A percentile compares a stretch with the other conserved stretches of the same genome.
These are phyloP conservation scores for Lithodes maja DNA, from an alignment of 2,888 invertebrate genomes.

Conservation along the genomic window DNA sequence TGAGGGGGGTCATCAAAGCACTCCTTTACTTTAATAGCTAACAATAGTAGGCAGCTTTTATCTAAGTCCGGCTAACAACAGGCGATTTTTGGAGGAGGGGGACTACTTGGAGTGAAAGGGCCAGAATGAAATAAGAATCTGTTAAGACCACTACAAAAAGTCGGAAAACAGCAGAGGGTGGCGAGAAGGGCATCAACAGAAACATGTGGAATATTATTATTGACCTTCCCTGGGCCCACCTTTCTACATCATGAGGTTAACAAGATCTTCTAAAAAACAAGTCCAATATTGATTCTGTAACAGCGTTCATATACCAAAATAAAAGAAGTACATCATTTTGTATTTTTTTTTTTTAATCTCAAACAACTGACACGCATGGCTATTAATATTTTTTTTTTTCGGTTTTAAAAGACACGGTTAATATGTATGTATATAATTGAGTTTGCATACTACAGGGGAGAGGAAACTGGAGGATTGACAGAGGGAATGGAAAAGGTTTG, in stretches of 20 bases:
- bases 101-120: too few species aligned
- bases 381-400: slow-evolving; percentile 30
- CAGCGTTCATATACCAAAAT: slow-evolving; percentile 64
- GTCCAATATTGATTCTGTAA: slow-evolving; percentile 62
- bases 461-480: neutral
- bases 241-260: slow-evolving; percentile 59
- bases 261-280: slow-evolving; percentile 55
- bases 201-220: neutral
- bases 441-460: slow-evolving; percentile 55
- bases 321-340: slow-evolving; percentile 43
- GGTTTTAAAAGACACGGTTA: slow-evolving; percentile 45
- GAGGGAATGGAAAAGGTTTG: neutral
- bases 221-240: slow-evolving; percentile 47
- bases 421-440: slow-evolving; percentile 45
- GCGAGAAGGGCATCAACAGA: neutral
- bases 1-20: too few species aligned
- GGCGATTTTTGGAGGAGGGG: too few species aligned
- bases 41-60: too few species aligned
- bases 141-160: too few species aligned
- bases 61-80: too few species aligned
- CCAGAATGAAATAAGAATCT: too few species aligned
- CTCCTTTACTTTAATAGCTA: too few species aligned
- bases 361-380: slow-evolving; percentile 63
- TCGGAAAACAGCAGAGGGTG: too few species aligned
- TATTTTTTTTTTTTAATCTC: slow-evolving; percentile 9